Evolutionary conservation across 2,888 invertebrate genomes (phyloP).

Genomic region (Meganola albula): DNA sequence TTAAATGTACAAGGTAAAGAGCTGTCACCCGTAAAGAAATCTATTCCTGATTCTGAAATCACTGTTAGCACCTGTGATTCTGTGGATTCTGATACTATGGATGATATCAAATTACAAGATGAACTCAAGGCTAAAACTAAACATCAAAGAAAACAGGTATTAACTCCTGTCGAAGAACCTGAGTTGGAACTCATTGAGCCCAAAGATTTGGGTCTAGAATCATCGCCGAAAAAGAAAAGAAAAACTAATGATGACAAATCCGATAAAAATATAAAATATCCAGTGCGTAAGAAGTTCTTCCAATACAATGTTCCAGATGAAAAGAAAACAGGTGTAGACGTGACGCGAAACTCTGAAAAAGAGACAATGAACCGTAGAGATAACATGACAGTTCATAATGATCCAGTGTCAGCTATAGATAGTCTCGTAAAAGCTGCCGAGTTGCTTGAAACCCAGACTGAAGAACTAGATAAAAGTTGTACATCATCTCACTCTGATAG

Average conservation of each 20-base stretch:
- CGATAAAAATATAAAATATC: constrained; percentile 48
- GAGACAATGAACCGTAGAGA: constrained; percentile 36
- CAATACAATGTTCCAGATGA: constrained; percentile 29
- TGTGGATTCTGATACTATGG: constrained; percentile 50
- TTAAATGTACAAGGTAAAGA: constrained; percentile 60
- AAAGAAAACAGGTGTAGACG: constrained; percentile 28
- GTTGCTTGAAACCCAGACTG: constrained; percentile 60
- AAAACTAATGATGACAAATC: constrained; percentile 49
- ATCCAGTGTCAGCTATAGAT: constrained; percentile 62
- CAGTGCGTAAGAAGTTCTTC: constrained; percentile 64
- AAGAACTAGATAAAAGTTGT: constrained; percentile 30
- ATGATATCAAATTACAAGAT: constrained; percentile 48
- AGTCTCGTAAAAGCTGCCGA: constrained; percentile 70
- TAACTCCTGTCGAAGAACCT: constrained; percentile 65
- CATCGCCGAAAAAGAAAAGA: constrained; percentile 62
- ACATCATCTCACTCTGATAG: constrained; percentile 28
- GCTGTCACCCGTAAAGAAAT: constrained; percentile 50
- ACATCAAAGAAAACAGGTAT: constrained; percentile 71
- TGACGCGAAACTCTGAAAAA: constrained; percentile 30
- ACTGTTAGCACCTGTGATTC: constrained; percentile 44
- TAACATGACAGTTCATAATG: constrained; percentile 34
- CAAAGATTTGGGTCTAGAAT: constrained; percentile 49
- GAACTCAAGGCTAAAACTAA: constrained; percentile 55
- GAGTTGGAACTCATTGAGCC: constrained; percentile 69
- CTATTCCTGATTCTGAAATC: constrained; percentile 30